phyloP scores from a whole-genome alignment of 2,797 vertebrate genomes.

The Pseudochirops corinnae region DNA sequence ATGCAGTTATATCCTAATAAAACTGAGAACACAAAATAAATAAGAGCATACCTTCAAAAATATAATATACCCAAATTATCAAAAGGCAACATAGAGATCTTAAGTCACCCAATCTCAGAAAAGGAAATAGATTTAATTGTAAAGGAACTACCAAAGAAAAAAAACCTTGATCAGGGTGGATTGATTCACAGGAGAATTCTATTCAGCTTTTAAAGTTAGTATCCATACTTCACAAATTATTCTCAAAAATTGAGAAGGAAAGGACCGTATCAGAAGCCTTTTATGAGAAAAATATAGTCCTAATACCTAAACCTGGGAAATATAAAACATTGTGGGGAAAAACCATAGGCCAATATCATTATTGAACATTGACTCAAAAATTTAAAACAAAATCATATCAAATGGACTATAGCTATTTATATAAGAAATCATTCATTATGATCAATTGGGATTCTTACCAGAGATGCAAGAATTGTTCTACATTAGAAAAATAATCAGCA shows the following conservation, averaged over 20 bases:
- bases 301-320: no score
- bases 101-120: background rate
- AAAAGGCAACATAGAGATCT: background rate
- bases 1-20: background rate
- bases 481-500: background rate
- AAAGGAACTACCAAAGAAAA: background rate
- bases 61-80: background rate
- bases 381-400: background rate
- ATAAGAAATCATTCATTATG: background rate
- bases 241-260: no score
- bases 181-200: background rate
- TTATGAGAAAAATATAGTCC: no score
- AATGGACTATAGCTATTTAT: background rate
- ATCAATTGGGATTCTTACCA: background rate
- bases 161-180: background rate
- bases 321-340: background rate
- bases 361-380: background rate
- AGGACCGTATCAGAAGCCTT: no score
- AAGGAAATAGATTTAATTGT: background rate
- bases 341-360: background rate
- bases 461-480: background rate
- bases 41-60: background rate
- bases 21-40: background rate
- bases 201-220: background rate
- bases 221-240: no score